Evolutionary conservation across 2,888 invertebrate genomes (phyloP), one percentile per base, ranked within the genome.

Genomic region (Clostera curtula): DNA sequence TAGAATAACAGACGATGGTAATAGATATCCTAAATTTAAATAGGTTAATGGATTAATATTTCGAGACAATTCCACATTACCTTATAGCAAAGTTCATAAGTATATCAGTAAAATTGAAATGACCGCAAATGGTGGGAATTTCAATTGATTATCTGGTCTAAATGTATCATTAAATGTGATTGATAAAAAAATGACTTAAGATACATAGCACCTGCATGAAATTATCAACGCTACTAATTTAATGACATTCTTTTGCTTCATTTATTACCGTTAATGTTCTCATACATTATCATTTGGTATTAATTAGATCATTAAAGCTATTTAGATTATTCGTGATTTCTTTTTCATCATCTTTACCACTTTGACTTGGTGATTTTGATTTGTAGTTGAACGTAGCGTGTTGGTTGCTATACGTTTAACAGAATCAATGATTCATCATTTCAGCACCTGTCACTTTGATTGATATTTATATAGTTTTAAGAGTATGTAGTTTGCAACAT

Each of bases 211-310:
- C 46, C 46, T 55, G 49, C 43, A 40, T 34, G 38, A 33, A 46
- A 48, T 52, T 43, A 39, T 37, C 32, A 44, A 40, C 37, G 37
- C 34, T 48, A 40, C 43, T 39, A 12, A n/a, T 47, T 40, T 49
- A 46, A 47, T 49, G 35, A 33, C 40, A 43, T 54, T 55, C 44
- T 53, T 50, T 49, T 41, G 50, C 39, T 44, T 48, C 44, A 43
- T 43, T 31, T 24, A 31, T 27, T 29, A 28, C 30, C 37, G 48
- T 49, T 49, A 47, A 49, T 47, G 31, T 41, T 46, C 28, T 29
- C 29, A 39, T 31, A 43, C 42, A 49, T 51, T 46, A 43, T 41
- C 38, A 38, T 42, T 27, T 28, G 21, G 24, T 19, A 48, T 47
- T 36, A 48, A 48, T 47, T 36, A 35, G 39, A 32, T 36, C 39